A percentile compares a stretch with the other conserved stretches of the same genome.
These are phyloP conservation scores for Cheilinus undulatus DNA, from an alignment of 2,113 vertebrate genomes.

Conservation along the genomic window DNA sequence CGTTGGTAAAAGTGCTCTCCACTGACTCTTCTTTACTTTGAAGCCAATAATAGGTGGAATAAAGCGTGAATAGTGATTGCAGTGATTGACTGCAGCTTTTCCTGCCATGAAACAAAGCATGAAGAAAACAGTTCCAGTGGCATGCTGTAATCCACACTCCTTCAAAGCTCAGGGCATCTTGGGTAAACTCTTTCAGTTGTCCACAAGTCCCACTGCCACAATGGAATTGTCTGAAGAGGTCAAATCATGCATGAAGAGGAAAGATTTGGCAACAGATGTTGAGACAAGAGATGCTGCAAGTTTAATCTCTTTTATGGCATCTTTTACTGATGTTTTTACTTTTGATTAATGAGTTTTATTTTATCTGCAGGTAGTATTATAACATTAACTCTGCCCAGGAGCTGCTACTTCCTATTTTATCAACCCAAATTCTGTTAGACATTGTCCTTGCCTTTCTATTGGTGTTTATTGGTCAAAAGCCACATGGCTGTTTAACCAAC, in stretches of 20 bases:
- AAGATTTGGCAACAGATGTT: background rate
- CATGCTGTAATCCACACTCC: slow-evolving; percentile 21
- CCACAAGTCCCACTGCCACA: background rate
- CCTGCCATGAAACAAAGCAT: slow-evolving; percentile 38
- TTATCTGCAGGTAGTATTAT: no score
- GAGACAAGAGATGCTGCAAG: background rate
- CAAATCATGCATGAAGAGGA: slow-evolving; percentile 18
- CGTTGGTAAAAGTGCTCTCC: background rate
- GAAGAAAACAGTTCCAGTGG: slow-evolving; percentile 36
- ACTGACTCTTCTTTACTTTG: slow-evolving; percentile 16
- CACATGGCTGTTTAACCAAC: no score
- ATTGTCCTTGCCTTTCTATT: no score
- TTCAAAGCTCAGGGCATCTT: slow-evolving; percentile 50
- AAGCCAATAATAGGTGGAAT: slow-evolving; percentile 42
- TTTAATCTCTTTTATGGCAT: no score
- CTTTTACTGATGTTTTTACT: no score
- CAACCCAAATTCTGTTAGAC: no score
- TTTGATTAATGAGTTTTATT: no score
- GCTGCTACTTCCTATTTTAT: no score
- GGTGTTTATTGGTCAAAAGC: no score
- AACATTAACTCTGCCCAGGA: no score
- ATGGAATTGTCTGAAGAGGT: slow-evolving; percentile 53
- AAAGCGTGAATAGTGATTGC: slow-evolving; percentile 60
- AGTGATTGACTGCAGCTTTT: slow-evolving; percentile 50
- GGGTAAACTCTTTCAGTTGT: slow-evolving; percentile 31